Conservation (phyloP, 2,888 invertebrate species). For the Tanytarsus gracilentus region DNA sequence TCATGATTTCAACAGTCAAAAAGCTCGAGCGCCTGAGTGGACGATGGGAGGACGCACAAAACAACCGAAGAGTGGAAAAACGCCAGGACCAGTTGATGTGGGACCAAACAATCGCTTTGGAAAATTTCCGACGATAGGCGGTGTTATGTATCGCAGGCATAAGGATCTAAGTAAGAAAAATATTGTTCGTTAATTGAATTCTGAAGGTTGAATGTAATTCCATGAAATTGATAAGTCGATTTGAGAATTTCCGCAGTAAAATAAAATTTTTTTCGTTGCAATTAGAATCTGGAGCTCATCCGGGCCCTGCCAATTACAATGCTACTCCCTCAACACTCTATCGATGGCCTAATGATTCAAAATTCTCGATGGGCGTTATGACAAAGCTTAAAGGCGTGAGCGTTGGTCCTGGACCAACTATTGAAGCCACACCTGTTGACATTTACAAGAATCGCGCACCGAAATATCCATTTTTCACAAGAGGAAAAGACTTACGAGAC, state of each 20-base stretch:
- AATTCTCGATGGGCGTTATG: background rate
- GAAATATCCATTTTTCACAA: background rate
- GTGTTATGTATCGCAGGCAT: background rate
- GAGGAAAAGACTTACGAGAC: background rate
- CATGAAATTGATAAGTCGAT: no score
- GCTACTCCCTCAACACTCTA: background rate
- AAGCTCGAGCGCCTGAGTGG: background rate
- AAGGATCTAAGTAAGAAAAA: background rate
- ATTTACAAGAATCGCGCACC: background rate
- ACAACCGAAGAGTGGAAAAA: no score
- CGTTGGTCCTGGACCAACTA: background rate
- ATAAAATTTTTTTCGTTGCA: background rate
- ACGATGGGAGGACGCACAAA: background rate
- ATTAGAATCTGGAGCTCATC: background rate
- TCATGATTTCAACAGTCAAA: background rate
- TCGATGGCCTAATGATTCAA: background rate
- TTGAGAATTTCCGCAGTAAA: background rate
- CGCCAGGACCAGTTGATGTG: background rate
- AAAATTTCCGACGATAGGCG: background rate
- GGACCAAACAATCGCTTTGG: background rate
- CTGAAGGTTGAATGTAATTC: no score
- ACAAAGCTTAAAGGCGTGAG: background rate
- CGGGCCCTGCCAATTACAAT: background rate
- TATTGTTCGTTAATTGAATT: background rate
- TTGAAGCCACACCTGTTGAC: background rate